These are phyloP conservation scores for Drosophila teissieri DNA, from an alignment of 1,140 invertebrate genomes.

Conservation along the genomic window DNA sequence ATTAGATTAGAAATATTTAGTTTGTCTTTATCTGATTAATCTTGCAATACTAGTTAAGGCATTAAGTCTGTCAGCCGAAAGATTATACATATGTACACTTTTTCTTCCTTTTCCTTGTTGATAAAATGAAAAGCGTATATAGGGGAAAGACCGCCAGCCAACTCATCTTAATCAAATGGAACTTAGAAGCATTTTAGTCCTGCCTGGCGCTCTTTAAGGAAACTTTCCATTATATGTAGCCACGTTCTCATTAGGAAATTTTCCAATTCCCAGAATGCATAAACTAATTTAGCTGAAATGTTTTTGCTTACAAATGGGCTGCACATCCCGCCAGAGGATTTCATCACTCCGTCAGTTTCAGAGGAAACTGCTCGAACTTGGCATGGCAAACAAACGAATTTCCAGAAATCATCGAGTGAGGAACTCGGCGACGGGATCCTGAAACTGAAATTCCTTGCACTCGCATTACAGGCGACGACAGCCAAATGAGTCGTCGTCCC, in stretches of 20 bases:
- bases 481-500: conserved; percentile 59
- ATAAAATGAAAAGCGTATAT: too few relatives aligned
- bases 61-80: too few relatives aligned
- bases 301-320: conserved; percentile 80
- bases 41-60: too few relatives aligned
- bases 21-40: too few relatives aligned
- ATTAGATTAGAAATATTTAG: too few relatives aligned
- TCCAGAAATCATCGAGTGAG: conserved; percentile 49
- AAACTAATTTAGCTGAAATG: conserved; percentile 82
- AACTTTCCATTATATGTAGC: conserved; percentile 33
- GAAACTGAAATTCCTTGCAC: conserved; percentile 56
- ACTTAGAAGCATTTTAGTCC: background rate
- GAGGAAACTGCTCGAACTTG: conserved; percentile 53
- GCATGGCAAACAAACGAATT: conserved; percentile 62
- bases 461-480: conserved; percentile 71
- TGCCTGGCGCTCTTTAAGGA: conserved; percentile 1
- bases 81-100: too few relatives aligned
- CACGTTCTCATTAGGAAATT: conserved; percentile 66
- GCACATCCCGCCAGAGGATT: conserved; percentile 50
- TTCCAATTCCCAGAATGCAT: conserved; percentile 71
- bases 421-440: conserved; percentile 16
- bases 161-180: conserved; percentile 8
- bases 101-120: too few relatives aligned
- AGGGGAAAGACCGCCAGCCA: too few relatives aligned
- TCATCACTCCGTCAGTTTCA: conserved; percentile 73